Evolutionary conservation across 2,888 invertebrate genomes (phyloP), one percentile per base, ranked within the genome.

Genomic region (Scelioninae gen. 1): DNA sequence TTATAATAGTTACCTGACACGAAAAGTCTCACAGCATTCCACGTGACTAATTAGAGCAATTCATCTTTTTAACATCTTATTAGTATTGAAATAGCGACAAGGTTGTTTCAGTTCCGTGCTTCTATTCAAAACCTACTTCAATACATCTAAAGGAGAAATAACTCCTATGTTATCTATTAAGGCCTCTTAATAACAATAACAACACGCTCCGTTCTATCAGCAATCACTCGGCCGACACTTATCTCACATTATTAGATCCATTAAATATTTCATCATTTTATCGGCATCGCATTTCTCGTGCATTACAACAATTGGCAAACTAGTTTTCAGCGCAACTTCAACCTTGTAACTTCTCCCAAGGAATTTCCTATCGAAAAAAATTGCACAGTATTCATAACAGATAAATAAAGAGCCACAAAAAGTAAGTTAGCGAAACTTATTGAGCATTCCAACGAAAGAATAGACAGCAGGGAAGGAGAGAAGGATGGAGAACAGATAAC

Each of bases 251-350:
- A 71, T 71, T 71, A 71, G 63, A 77, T 45, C 56, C 43, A 71
- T 60, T 78, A 63, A 78, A 78, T 78, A 78, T 78, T 78, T 78
- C 78, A 78, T 78, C 78, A 78, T 49, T 78, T 71, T 78, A 78
- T 78, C 71, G 78, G 53, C 71, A 38, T 71, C 49, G 63, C 69
- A 78, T 71, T 78, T 78, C 71, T 78, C 71, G 63, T 16, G 38
- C 69, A 51, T 77, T 75, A 43, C 63, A 76, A 78, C 76, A 76
- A 76, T 76, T 76, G 63, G 74, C 51, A 76, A 76, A 66, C 77
- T 69, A 55, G 69, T 77, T 77, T 77, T 47, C 63, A 63, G 51
- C 40, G 55, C 53, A 23, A 13, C 63, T 69, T 45, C 56, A 77
- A 66, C 63, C 77, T 77, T 77, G 77, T 56, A 77, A 77, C 56